phyloP scores from a whole-genome alignment of 1,140 invertebrate genomes.

The Cepaea nemoralis region DNA sequence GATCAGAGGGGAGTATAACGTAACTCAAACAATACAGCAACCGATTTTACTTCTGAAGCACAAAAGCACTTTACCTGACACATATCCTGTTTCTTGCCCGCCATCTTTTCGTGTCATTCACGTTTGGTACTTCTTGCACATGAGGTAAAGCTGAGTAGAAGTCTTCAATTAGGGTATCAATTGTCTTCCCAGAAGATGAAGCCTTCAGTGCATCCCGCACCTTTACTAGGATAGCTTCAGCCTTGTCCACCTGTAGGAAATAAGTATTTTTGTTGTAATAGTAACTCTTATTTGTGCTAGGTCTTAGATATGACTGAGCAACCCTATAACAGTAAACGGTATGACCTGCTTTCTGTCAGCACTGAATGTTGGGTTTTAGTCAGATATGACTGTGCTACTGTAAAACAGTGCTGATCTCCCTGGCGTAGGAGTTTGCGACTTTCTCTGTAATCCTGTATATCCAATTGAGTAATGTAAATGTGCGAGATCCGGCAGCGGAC shows the following conservation, averaged over 20 bases:
- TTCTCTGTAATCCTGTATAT: too few species aligned
- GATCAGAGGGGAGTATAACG: too few species aligned
- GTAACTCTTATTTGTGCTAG: too few species aligned
- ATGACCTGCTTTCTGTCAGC: too few species aligned
- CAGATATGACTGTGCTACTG: too few species aligned
- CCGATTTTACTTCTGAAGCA: background rate
- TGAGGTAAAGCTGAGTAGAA: constrained; percentile 63
- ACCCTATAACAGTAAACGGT: too few species aligned
- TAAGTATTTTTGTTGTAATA: background rate
- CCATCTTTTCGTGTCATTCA: constrained; percentile 44
- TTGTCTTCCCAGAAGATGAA: constrained; percentile 35
- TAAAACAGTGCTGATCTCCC: too few species aligned
- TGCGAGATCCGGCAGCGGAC: too few species aligned
- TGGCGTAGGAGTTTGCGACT: too few species aligned
- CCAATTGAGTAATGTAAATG: too few species aligned
- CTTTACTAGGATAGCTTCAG: constrained; percentile 65
- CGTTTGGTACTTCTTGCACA: constrained; percentile 24
- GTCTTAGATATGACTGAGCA: too few species aligned
- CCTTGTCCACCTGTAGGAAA: constrained; percentile 65
- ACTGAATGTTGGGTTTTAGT: too few species aligned
- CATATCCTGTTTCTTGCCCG: constrained; percentile 64
- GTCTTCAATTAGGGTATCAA: constrained; percentile 47
- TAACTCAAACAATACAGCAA: background rate
- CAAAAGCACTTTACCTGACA: constrained; percentile 60
- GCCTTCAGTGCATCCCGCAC: constrained; percentile 53